phyloP scores from a whole-genome alignment of 2,797 vertebrate genomes.

The Eospalax fontanierii region DNA sequence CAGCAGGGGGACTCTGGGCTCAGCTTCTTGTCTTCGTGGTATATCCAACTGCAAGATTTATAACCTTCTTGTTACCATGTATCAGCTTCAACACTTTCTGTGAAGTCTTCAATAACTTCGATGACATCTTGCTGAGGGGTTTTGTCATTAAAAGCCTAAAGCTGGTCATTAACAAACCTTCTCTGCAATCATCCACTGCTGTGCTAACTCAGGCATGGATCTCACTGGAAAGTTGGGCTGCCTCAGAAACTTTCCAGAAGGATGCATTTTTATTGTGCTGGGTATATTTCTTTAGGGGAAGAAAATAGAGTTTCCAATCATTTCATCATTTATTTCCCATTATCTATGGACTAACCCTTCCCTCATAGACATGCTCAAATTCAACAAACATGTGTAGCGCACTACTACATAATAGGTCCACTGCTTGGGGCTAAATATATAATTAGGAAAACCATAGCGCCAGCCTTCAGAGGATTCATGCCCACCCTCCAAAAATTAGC shows the following conservation, averaged over 20 bases:
- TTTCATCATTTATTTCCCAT: slow-evolving; percentile 82
- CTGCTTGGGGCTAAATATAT: not conserved
- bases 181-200: slow-evolving; percentile 78
- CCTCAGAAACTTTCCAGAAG: slow-evolving; percentile 80
- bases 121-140: slow-evolving; percentile 81
- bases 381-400: slow-evolving; percentile 40
- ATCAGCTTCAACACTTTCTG: slow-evolving; percentile 77
- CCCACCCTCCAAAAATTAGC: not conserved
- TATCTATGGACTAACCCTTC: slow-evolving; percentile 60
- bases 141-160: slow-evolving; percentile 84
- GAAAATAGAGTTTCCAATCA: slow-evolving; percentile 64
- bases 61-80: slow-evolving; percentile 81
- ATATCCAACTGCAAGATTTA: slow-evolving; percentile 82
- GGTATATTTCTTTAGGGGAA: slow-evolving; percentile 79
- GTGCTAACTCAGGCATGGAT: slow-evolving; percentile 77
- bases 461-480: not conserved
- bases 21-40: slow-evolving; percentile 78
- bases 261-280: not conserved
- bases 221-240: slow-evolving; percentile 79
- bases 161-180: slow-evolving; percentile 80
- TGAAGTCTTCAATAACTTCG: slow-evolving; percentile 83
- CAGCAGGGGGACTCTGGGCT: slow-evolving; percentile 70
- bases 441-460: slow-evolving; percentile 28
- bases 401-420: not conserved
- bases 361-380: slow-evolving; percentile 37